phyloP scores from a whole-genome alignment of 1,140 invertebrate genomes.

The Solenopsis fugax region DNA sequence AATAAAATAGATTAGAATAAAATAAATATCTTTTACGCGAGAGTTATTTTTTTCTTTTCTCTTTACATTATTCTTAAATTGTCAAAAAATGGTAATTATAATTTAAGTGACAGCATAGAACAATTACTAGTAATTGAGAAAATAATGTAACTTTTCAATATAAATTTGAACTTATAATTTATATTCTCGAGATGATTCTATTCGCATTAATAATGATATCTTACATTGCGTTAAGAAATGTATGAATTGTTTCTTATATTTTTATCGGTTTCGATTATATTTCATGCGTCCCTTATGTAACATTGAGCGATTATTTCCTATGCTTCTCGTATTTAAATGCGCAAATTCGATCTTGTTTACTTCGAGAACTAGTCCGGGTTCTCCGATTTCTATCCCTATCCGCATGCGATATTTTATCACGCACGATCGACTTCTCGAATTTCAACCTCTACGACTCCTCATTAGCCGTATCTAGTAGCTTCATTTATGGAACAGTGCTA shows the following conservation, averaged over 20 bases:
- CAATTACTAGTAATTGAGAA: not conserved
- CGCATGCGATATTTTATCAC: constrained; percentile 65
- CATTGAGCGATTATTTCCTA: constrained; percentile 25
- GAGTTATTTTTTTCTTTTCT: not conserved
- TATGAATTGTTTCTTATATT: not conserved
- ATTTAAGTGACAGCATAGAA: not conserved
- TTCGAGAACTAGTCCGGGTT: constrained; percentile 39
- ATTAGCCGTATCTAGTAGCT: not conserved
- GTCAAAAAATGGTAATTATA: not conserved
- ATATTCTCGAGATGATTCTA: not conserved
- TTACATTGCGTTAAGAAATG: not conserved
- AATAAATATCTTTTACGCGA: not conserved
- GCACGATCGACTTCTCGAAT: constrained; percentile 65
- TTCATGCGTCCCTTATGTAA: not conserved
- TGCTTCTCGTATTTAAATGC: constrained; percentile 32
- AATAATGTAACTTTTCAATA: not conserved
- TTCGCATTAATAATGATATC: not conserved
- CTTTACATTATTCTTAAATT: not conserved
- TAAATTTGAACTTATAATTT: not conserved
- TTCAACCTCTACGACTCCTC: constrained; percentile 53
- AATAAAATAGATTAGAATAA: too few relatives aligned
- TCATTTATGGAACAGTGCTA: constrained; percentile 52
- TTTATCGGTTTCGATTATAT: not conserved
- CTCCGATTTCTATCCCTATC: constrained; percentile 39
- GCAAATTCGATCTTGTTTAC: constrained; percentile 74